A percentile compares a stretch with the other conserved stretches of the same genome.
These are phyloP conservation scores for Galeopsomyia nigrocyanea DNA, from an alignment of 2,888 invertebrate genomes.

Conservation along the genomic window DNA sequence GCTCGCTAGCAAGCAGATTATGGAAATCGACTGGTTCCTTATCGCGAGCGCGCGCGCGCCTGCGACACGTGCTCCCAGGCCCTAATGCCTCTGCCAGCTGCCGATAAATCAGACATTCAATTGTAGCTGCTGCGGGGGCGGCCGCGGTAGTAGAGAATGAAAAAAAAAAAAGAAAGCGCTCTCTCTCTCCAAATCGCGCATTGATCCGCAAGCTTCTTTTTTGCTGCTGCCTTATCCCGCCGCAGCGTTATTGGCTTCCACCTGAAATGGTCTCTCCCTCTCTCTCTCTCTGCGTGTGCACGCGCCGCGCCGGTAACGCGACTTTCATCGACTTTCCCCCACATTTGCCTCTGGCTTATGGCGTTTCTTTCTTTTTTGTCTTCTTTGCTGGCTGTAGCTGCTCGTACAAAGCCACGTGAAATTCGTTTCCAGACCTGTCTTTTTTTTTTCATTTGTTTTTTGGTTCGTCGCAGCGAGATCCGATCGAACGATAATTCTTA, in stretches of 20 bases:
- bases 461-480: too few relatives aligned
- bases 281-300: too few relatives aligned
- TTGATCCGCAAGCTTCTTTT: conserved; percentile 2
- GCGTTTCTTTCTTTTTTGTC: too few relatives aligned
- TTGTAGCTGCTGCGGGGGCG: not conserved
- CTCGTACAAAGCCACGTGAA: too few relatives aligned
- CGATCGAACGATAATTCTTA: too few relatives aligned
- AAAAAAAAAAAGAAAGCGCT: not conserved
- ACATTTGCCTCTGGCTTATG: too few relatives aligned
- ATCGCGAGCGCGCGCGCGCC: conserved; percentile 9
- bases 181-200: not conserved
- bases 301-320: not conserved
- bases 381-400: too few relatives aligned
- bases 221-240: not conserved
- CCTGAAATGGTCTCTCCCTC: conserved; percentile 9
- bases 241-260: not conserved
- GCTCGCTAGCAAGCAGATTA: conserved; percentile 20
- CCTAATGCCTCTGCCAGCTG: conserved; percentile 4
- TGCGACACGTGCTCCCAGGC: conserved; percentile 25
- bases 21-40: conserved; percentile 24
- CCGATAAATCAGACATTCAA: conserved; percentile 35
- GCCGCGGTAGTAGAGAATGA: too few relatives aligned
- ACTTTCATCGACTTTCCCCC: too few relatives aligned
- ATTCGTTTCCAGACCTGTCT: too few relatives aligned
- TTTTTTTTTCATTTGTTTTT: too few relatives aligned